These are phyloP conservation scores for Gnathonemus echidnorhynchus DNA, from an alignment of 2,113 vertebrate genomes.

Conservation along the genomic window DNA sequence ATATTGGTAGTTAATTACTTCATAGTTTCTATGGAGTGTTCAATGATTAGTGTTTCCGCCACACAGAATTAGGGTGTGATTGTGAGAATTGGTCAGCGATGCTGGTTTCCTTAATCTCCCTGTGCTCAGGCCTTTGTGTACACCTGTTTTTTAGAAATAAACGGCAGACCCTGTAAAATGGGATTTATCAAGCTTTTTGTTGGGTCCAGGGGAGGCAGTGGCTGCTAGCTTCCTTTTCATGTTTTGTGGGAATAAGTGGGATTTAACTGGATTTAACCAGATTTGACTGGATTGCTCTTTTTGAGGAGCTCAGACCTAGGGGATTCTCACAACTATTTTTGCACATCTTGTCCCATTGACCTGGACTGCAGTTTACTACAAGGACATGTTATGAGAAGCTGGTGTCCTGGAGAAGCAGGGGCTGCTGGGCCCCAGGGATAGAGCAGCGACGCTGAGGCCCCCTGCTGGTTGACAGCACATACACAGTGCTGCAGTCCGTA, in stretches of 20 bases:
- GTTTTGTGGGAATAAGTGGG: background rate
- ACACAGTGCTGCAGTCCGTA: background rate
- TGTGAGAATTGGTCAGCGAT: background rate
- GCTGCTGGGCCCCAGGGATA: background rate
- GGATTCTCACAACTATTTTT: background rate
- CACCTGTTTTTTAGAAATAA: background rate
- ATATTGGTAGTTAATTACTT: background rate
- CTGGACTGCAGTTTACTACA: background rate
- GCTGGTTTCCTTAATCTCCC: background rate
- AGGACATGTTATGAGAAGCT: background rate
- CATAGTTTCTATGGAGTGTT: background rate
- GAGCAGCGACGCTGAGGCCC: background rate
- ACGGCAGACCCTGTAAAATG: background rate
- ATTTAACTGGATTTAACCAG: constrained; percentile 3
- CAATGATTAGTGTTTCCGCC: background rate
- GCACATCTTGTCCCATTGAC: background rate
- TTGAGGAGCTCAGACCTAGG: background rate
- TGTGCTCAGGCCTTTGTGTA: background rate
- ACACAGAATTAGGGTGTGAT: background rate
- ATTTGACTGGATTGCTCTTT: background rate
- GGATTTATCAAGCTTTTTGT: background rate
- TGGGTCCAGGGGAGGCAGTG: background rate
- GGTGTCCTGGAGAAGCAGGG: background rate
- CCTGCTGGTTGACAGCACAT: background rate
- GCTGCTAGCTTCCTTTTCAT: background rate